Evolutionary conservation across 2,797 vertebrate species (phyloP), one percentile per base, ranked within the genome.

Genomic region (Hapalemur alaotrensis): DNA sequence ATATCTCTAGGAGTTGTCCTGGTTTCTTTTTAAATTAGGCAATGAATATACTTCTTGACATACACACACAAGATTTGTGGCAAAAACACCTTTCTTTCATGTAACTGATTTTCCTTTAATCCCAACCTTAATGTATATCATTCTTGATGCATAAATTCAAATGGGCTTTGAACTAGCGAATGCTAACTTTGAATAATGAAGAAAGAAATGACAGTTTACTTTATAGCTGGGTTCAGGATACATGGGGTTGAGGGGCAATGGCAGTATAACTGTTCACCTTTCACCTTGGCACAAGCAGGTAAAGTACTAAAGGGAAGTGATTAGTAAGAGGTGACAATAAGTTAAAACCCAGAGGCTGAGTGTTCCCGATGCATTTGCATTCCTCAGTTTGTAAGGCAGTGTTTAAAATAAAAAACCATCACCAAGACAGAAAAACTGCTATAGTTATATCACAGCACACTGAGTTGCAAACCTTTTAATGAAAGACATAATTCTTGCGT

Each of bases 391-490:
- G 97, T 96, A 98, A 98, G 98, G 96, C 96, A 95, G 95, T 97
- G 97, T 97, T 98, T 98, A 98, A 98, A 98, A 98, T 98, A 98
- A 98, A 98, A 98, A 98, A 98, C 91, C 95, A 95, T 98, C 98
- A 96, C 86, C 30, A 93, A 98, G 98, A 98, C 98, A 99, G 98
- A 98, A 98, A 98, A 98, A 98, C 97, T 97, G 97, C 98, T 97
- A 83, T 97, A 97, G 98, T 98, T 98, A 98, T 98, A 98, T 98
- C 98, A 98, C 89, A 97, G 97, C 98, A 98, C 97, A 98, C 96
- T 96, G 98, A 98, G 98, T 98, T 98, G 98, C 98, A 97, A 98
- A 98, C 98, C 98, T 98, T 98, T 98, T 98, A 99, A 99, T 99
- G 98, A 99, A 99, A 99, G 98, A 98, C 96, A 98, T 98, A 99